Conservation (phyloP, 2,113 vertebrate genomes). For the Pan paniscus region DNA sequence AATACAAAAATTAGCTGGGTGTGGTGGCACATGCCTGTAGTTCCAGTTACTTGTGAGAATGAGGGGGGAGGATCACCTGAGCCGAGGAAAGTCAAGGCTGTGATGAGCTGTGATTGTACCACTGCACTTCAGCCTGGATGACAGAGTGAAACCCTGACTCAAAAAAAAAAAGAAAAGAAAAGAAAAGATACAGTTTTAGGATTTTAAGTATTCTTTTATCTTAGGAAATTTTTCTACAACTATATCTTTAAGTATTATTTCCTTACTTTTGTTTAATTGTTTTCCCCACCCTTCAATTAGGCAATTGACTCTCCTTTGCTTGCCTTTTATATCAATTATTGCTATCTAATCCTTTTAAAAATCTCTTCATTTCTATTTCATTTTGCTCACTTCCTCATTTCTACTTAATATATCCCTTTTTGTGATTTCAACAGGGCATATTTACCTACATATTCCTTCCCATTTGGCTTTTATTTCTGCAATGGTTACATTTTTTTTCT, state of each 20-base stretch:
- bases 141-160: too few species aligned
- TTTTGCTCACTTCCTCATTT: background rate
- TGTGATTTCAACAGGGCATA: background rate
- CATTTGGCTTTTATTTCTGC: background rate
- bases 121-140: too few species aligned
- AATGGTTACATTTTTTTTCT: background rate
- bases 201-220: background rate
- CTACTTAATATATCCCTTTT: background rate
- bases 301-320: background rate
- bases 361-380: background rate
- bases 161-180: too few species aligned
- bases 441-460: background rate
- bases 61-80: too few species aligned
- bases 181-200: too few species aligned
- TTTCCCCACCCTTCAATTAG: background rate
- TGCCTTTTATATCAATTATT: constrained; percentile 10
- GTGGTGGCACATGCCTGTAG: too few species aligned
- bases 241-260: background rate
- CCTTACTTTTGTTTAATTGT: background rate
- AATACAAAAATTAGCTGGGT: too few species aligned
- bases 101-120: too few species aligned
- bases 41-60: too few species aligned
- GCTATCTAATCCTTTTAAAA: background rate
- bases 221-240: background rate
- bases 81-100: too few species aligned